A percentile compares a stretch with the other conserved stretches of the same genome.
Evolutionary conservation across 2,888 invertebrate genomes (phyloP).

Genomic region (Lasioglossum morio): DNA sequence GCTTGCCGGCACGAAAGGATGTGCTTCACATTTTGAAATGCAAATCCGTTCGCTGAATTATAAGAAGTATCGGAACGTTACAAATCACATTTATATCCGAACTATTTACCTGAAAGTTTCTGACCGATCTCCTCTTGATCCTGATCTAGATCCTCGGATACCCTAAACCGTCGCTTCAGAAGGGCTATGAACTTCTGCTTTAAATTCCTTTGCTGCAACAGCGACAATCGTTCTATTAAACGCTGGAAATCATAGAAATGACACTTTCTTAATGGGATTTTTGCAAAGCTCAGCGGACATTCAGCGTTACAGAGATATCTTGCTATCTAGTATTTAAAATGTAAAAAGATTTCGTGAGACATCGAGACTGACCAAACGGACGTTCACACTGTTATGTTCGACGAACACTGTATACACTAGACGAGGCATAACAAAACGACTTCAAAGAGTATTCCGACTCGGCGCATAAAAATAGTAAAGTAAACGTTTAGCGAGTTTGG

Average conservation of each 20-base stretch:
- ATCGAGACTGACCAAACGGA: neutral
- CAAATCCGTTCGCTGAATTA: neutral
- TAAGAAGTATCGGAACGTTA: neutral
- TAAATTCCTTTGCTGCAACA: conserved; percentile 94
- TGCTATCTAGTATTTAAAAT: neutral
- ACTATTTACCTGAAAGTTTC: conserved; percentile 84
- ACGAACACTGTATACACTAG: neutral
- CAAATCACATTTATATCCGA: neutral
- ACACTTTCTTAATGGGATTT: conserved; percentile 5
- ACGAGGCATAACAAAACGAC: neutral
- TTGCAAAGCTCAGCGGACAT: neutral
- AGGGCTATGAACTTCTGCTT: conserved; percentile 98
- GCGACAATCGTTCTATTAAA: neutral
- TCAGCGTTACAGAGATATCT: neutral
- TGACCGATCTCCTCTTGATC: conserved; percentile 85
- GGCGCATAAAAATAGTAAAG: conserved; percentile 3
- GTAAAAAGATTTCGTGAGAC: neutral
- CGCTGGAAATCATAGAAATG: neutral
- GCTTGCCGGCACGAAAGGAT: neutral
- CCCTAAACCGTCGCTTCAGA: conserved; percentile 94
- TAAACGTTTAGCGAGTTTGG: neutral
- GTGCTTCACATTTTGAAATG: neutral
- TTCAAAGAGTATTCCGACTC: neutral
- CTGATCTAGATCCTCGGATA: conserved; percentile 94
- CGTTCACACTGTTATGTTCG: neutral